Percentiles rank a stretch among this genome's conserved stretches.
Evolutionary conservation across 2,797 vertebrate genomes (phyloP).

Genomic region (Eutrigla gurnardus): DNA sequence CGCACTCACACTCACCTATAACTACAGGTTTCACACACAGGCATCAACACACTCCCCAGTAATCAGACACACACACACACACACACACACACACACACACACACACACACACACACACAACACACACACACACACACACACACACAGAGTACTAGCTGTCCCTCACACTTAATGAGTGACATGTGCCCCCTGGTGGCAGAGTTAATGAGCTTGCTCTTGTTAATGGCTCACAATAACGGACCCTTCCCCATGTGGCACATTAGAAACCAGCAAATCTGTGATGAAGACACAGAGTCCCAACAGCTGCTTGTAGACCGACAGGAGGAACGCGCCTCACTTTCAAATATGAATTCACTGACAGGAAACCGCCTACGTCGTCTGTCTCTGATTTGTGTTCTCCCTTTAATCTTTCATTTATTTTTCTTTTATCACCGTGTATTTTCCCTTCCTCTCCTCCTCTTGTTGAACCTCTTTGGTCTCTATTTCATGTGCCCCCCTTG

Average conservation of each 20-base stretch:
- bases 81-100: conserved; percentile 27
- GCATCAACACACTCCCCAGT: background rate
- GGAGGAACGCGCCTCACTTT: conserved; percentile 12
- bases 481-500: background rate
- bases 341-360: background rate
- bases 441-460: background rate
- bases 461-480: background rate
- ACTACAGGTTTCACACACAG: background rate
- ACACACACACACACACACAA: conserved; percentile 40
- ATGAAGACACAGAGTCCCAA: conserved; percentile 43
- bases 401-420: conserved; percentile 11
- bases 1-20: background rate
- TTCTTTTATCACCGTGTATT: background rate
- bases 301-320: conserved; percentile 30
- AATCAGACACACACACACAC: background rate
- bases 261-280: conserved; percentile 45
- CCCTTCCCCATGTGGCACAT: conserved; percentile 54
- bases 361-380: background rate
- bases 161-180: conserved; percentile 61
- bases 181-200: conserved; percentile 78
- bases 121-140: conserved; percentile 11
- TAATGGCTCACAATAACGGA: conserved; percentile 50
- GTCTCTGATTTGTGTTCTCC: background rate
- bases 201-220: conserved; percentile 56
- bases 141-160: conserved; percentile 19